These are phyloP conservation scores for Diphyllodes magnificus DNA, from an alignment of 2,113 vertebrate species.

Conservation along the genomic window DNA sequence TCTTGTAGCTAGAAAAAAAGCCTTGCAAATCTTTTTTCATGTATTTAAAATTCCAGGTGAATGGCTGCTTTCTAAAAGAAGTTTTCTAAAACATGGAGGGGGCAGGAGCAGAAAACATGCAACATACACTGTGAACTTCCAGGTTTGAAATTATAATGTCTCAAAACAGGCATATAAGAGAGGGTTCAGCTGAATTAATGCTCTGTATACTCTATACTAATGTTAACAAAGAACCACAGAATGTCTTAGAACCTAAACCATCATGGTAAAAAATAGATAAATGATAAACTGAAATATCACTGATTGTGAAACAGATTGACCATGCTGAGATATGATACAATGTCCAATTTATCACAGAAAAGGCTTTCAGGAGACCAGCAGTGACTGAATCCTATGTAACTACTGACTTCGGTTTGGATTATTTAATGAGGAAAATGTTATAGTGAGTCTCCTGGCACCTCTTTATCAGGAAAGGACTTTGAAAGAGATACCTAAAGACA, in stretches of 20 bases:
- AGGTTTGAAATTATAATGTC: background rate
- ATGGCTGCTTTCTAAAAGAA: background rate
- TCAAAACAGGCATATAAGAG: background rate
- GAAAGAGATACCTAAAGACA: background rate
- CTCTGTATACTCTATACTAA: background rate
- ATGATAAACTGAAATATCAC: background rate
- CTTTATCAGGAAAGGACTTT: background rate
- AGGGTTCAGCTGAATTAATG: background rate
- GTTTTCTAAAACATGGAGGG: background rate
- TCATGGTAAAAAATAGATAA: background rate
- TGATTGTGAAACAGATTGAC: background rate
- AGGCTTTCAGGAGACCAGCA: background rate
- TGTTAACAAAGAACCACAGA: background rate
- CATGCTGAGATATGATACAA: background rate
- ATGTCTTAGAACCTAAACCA: background rate
- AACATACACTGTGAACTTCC: background rate
- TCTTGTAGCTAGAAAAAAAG: background rate
- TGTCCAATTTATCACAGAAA: background rate
- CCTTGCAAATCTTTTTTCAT: background rate
- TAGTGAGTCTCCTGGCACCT: background rate
- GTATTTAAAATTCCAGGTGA: background rate
- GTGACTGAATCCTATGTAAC: background rate
- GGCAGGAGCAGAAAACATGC: background rate
- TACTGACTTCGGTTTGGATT: background rate
- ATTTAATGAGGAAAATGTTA: background rate